Conservation (phyloP, 2,888 invertebrate genomes). For the Chrysolina haemoptera region DNA sequence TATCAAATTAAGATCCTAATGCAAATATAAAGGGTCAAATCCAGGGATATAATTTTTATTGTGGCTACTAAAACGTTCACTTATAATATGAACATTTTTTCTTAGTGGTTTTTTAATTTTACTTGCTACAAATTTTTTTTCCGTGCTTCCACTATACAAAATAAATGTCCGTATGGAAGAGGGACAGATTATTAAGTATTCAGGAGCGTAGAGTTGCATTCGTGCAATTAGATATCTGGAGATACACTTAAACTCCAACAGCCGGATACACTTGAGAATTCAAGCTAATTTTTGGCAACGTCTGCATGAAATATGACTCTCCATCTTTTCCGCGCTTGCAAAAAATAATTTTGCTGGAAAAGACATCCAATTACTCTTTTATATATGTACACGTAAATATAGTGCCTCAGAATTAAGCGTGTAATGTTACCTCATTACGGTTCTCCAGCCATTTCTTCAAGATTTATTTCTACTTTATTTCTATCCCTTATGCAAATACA, state of each 20-base stretch:
- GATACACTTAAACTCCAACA: not conserved
- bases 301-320: constrained; percentile 1
- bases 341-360: constrained; percentile 21
- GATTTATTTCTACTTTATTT: constrained; percentile 30
- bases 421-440: constrained; percentile 46
- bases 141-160: too few relatives aligned
- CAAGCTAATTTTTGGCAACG: constrained; percentile 10
- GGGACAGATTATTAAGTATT: too few relatives aligned
- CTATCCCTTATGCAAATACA: constrained; percentile 47
- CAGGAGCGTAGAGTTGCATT: not conserved
- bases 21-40: too few relatives aligned
- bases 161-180: too few relatives aligned
- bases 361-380: constrained; percentile 31
- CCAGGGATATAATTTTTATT: too few relatives aligned
- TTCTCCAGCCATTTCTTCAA: constrained; percentile 32
- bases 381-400: constrained; percentile 34
- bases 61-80: too few relatives aligned
- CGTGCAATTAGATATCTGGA: not conserved
- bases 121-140: too few relatives aligned
- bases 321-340: constrained; percentile 5
- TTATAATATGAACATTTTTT: too few relatives aligned
- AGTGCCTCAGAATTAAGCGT: constrained; percentile 44
- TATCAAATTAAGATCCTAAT: too few relatives aligned
- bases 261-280: not conserved
- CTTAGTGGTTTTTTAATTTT: too few relatives aligned